These are phyloP conservation scores for Pachyramphus minor DNA, from an alignment of 2,113 vertebrate genomes.

Conservation along the genomic window DNA sequence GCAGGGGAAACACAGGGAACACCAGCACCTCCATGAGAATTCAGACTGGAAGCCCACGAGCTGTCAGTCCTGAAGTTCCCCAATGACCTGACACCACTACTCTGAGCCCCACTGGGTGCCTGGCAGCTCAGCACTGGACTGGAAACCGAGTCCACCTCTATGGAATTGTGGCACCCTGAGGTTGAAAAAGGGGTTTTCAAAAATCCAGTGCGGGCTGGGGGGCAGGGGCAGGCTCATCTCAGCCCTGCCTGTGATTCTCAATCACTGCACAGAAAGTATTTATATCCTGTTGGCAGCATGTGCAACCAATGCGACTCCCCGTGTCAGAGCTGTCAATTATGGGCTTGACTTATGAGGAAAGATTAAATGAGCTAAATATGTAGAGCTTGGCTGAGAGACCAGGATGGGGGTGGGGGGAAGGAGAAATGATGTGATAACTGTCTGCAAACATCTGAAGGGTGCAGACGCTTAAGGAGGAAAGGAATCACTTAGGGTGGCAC, in stretches of 20 bases:
- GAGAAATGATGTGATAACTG: constrained; percentile 54
- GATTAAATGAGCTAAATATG: constrained; percentile 72
- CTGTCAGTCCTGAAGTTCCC: background rate
- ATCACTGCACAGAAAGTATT: constrained; percentile 60
- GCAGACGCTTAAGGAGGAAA: constrained; percentile 60
- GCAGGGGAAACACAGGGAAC: background rate
- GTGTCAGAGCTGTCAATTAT: constrained; percentile 69
- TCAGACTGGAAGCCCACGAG: background rate
- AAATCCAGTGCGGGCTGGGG: background rate
- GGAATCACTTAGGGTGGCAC: constrained; percentile 42
- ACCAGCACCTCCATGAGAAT: background rate
- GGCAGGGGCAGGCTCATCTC: background rate
- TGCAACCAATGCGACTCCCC: constrained; percentile 59
- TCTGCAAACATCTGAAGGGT: constrained; percentile 61
- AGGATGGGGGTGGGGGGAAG: constrained; percentile 36
- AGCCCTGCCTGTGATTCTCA: constrained; percentile 43
- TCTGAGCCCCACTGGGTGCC: background rate
- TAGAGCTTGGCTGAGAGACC: constrained; percentile 59
- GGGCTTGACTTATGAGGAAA: constrained; percentile 62
- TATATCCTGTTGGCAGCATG: constrained; percentile 65
- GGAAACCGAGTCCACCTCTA: background rate
- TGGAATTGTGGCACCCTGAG: background rate
- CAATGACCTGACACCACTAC: background rate
- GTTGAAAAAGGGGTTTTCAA: background rate
- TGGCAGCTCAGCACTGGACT: background rate